Conservation (phyloP, 1,140 invertebrate species). For the Drosophila fuyamai region DNA sequence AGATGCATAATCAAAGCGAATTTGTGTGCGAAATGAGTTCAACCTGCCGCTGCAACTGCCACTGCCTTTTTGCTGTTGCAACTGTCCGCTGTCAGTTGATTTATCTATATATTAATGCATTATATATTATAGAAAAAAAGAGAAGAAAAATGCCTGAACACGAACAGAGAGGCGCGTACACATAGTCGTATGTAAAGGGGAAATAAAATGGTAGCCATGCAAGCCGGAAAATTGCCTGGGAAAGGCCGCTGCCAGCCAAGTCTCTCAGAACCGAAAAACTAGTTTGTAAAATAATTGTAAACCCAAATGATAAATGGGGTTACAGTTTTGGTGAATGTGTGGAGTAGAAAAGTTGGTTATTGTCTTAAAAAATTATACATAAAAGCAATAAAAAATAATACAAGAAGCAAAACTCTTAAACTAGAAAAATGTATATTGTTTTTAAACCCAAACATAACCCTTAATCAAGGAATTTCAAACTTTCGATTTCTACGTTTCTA, state of each 20-base stretch:
- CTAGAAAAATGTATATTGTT: no score
- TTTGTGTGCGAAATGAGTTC: conserved; percentile 69
- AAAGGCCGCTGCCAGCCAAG: conserved; percentile 20
- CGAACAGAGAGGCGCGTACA: conserved; percentile 9
- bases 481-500: conserved; percentile 1
- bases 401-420: not conserved
- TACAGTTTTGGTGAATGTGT: conserved; percentile 12
- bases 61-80: conserved; percentile 23
- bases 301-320: conserved; percentile 13
- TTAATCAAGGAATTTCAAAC: not conserved
- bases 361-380: not conserved
- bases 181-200: conserved; percentile 11
- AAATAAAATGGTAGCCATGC: conserved; percentile 25
- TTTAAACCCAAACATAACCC: not conserved
- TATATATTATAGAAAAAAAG: conserved; percentile 11
- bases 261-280: conserved; percentile 23
- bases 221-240: conserved; percentile 25
- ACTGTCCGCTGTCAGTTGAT: conserved; percentile 47
- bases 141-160: conserved; percentile 15
- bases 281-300: conserved; percentile 41
- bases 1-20: conserved; percentile 69
- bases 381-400: not conserved
- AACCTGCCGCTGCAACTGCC: conserved; percentile 23
- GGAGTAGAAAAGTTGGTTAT: not conserved
- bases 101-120: conserved; percentile 51